Evolutionary conservation across 2,113 vertebrate genomes (phyloP).

Genomic region (Pelecanoides urinatrix): DNA sequence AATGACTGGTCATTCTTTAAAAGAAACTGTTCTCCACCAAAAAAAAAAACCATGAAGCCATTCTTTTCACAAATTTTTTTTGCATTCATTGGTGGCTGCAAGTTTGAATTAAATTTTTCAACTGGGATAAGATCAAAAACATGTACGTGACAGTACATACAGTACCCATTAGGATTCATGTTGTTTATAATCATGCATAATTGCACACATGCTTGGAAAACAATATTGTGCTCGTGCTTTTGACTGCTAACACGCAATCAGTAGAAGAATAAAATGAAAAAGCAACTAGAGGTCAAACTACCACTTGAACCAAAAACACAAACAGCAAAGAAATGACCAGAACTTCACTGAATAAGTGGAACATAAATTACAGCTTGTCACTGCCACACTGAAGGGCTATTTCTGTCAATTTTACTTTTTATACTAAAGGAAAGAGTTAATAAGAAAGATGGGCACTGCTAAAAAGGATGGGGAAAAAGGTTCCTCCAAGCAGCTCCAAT

Average conservation of each 20-base stretch:
- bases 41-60: neutral
- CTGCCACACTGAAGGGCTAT: neutral
- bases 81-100: neutral
- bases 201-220: constrained; percentile 38
- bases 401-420: neutral
- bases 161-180: neutral
- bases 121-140: neutral
- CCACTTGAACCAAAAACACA: neutral
- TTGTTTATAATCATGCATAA: neutral
- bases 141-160: neutral
- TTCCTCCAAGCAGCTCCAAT: neutral
- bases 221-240: neutral
- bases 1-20: neutral
- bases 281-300: neutral
- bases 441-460: neutral
- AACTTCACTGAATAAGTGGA: neutral
- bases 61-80: neutral
- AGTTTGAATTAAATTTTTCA: neutral
- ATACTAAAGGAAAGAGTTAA: neutral
- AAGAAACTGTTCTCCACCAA: neutral
- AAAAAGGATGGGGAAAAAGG: neutral
- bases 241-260: neutral
- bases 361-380: neutral
- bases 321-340: neutral
- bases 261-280: neutral